phyloP scores from a whole-genome alignment of 2,113 vertebrate genomes.

The Eclectus roratus region DNA sequence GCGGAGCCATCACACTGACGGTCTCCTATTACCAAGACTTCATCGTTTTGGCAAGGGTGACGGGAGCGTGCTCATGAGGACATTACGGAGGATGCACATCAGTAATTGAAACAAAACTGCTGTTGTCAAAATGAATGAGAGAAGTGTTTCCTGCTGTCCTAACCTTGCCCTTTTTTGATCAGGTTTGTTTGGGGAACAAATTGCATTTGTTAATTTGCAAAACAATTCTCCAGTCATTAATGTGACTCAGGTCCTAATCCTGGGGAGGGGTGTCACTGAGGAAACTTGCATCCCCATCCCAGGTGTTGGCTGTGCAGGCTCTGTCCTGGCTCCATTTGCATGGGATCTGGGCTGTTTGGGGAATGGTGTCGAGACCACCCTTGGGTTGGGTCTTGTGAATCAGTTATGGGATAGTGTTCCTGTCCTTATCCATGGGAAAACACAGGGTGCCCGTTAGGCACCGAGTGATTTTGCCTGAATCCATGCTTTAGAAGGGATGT shows the following conservation, averaged over 20 bases:
- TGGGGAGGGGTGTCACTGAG: too few relatives aligned
- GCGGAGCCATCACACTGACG: not conserved
- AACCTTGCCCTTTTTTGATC: not conserved
- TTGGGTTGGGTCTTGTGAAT: not conserved
- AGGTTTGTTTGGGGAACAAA: not conserved
- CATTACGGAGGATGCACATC: not conserved
- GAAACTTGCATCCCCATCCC: not conserved
- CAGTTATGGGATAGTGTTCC: fast-evolving
- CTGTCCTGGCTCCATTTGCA: fast-evolving
- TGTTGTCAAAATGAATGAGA: slow-evolving; percentile 4
- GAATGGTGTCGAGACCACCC: fast-evolving
- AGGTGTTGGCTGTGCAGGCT: fast-evolving
- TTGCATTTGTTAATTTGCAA: not conserved
- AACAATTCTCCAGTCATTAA: not conserved
- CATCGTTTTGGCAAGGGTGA: not conserved
- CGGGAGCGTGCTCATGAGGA: not conserved
- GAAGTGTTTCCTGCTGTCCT: not conserved
- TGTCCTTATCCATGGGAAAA: fast-evolving
- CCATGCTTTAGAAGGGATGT: not conserved
- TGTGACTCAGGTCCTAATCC: not conserved
- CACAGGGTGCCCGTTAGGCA: not conserved
- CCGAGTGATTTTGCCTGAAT: fast-evolving
- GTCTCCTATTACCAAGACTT: not conserved
- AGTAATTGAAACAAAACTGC: slow-evolving; percentile 22
- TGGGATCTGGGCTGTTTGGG: fast-evolving